Conservation (phyloP, 2,888 invertebrate species). For the Mylabris sibirica region DNA sequence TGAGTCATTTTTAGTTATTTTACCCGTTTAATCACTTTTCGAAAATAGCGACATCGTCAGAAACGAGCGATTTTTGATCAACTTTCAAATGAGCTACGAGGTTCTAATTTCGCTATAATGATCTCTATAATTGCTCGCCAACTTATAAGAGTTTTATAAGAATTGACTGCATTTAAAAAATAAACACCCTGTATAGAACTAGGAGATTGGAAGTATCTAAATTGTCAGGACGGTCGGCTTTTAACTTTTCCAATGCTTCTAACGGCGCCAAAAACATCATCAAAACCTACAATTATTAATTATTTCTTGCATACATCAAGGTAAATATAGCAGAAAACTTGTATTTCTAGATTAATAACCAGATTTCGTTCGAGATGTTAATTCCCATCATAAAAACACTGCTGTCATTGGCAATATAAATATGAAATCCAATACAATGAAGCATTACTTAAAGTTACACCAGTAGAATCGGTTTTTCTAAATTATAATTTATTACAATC, state of each 20-base stretch:
- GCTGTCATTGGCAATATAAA: constrained; percentile 42
- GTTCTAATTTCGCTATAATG: no score
- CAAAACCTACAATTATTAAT: no score
- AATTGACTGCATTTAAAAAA: no score
- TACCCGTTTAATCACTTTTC: no score
- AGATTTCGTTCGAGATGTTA: constrained; percentile 44
- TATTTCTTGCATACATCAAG: no score
- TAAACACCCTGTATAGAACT: constrained; percentile 40
- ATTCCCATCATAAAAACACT: constrained; percentile 45
- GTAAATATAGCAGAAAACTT: constrained; percentile 41
- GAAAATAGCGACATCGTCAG: no score
- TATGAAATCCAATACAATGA: constrained; percentile 56
- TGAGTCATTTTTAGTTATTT: no score
- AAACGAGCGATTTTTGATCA: no score
- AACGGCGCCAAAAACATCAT: constrained; percentile 46
- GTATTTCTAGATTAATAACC: constrained; percentile 51
- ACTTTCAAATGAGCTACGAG: no score
- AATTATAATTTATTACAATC: constrained; percentile 28
- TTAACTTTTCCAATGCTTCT: constrained; percentile 47
- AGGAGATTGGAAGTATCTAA: constrained; percentile 51
- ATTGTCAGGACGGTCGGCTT: no score
- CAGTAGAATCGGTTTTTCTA: constrained; percentile 35
- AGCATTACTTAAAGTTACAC: constrained; percentile 40
- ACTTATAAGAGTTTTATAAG: no score
- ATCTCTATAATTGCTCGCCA: no score